A percentile compares a stretch with the other conserved stretches of the same genome.
These are phyloP conservation scores for Phrynocephalus forsythii DNA, from an alignment of 2,797 vertebrate genomes.

Conservation along the genomic window DNA sequence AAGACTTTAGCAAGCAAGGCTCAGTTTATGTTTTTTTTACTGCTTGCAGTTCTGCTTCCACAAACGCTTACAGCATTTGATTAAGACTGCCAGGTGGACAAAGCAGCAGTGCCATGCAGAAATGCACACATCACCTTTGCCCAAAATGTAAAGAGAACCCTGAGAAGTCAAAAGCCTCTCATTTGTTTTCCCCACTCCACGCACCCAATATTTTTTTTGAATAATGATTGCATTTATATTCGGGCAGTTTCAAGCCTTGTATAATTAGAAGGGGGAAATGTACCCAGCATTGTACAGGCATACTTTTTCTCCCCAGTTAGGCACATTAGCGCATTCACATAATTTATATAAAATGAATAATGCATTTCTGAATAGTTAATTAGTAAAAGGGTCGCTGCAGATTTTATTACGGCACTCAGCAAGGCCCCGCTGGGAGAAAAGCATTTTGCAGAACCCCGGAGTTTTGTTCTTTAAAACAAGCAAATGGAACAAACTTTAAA, in stretches of 20 bases:
- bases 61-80: constrained; percentile 40
- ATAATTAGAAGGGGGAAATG: constrained; percentile 33
- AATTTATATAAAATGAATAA: constrained; percentile 54
- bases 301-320: constrained; percentile 41
- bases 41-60: constrained; percentile 48
- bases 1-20: constrained; percentile 40
- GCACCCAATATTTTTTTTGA: constrained; percentile 45
- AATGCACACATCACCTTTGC: constrained; percentile 1
- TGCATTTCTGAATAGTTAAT: constrained; percentile 42
- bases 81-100: constrained; percentile 57
- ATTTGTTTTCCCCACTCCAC: constrained; percentile 26
- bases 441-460: constrained; percentile 21
- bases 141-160: constrained; percentile 54
- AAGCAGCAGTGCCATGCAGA: constrained; percentile 15
- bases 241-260: constrained; percentile 39
- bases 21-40: constrained; percentile 46
- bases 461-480: constrained; percentile 28
- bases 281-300: constrained; percentile 28
- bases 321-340: constrained; percentile 49
- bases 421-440: constrained; percentile 24
- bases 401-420: constrained; percentile 44
- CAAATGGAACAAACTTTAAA: constrained; percentile 5
- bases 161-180: constrained; percentile 35
- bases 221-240: constrained; percentile 54
- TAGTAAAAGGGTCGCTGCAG: constrained; percentile 38